phyloP scores from a whole-genome alignment of 2,113 vertebrate species.

The Crotalus tigris region DNA sequence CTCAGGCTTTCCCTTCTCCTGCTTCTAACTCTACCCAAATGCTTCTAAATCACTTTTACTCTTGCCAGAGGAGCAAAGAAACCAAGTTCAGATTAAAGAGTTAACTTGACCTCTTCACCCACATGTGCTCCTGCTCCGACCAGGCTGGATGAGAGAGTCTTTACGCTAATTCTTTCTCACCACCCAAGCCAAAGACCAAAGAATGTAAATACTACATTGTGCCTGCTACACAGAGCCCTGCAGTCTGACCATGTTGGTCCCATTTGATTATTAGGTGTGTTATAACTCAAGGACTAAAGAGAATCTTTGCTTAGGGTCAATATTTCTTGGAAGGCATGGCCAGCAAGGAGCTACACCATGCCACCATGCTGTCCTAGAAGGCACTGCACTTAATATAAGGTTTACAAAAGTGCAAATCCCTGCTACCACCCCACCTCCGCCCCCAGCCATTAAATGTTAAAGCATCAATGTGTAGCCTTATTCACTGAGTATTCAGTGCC shows the following conservation, averaged over 20 bases:
- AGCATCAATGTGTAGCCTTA: not conserved
- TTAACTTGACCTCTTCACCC: not conserved
- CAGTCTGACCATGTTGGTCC: not conserved
- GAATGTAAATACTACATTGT: slow-evolving; percentile 64
- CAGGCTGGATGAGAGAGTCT: not conserved
- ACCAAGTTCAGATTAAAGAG: not conserved
- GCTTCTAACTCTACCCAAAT: not conserved
- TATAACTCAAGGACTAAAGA: slow-evolving; percentile 17
- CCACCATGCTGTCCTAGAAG: not conserved
- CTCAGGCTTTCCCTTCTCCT: slow-evolving; percentile 60
- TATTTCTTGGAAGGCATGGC: slow-evolving; percentile 12
- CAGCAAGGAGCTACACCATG: slow-evolving; percentile 1
- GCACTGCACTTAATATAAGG: not conserved
- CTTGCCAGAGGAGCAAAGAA: slow-evolving; percentile 20
- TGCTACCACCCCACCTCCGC: not conserved
- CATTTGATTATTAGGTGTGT: slow-evolving; percentile 1
- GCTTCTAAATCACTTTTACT: not conserved
- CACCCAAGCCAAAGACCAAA: slow-evolving; percentile 56
- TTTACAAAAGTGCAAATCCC: not conserved
- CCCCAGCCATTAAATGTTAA: not conserved
- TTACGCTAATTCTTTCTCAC: slow-evolving; percentile 25
- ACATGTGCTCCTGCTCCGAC: not conserved
- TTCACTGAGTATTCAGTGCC: not conserved
- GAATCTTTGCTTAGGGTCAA: not conserved
- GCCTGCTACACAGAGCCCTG: slow-evolving; percentile 42